Percentiles rank a stretch among this genome's conserved stretches.
These are phyloP conservation scores for Oxycera nigricornis DNA, from an alignment of 2,888 invertebrate species.

Conservation along the genomic window DNA sequence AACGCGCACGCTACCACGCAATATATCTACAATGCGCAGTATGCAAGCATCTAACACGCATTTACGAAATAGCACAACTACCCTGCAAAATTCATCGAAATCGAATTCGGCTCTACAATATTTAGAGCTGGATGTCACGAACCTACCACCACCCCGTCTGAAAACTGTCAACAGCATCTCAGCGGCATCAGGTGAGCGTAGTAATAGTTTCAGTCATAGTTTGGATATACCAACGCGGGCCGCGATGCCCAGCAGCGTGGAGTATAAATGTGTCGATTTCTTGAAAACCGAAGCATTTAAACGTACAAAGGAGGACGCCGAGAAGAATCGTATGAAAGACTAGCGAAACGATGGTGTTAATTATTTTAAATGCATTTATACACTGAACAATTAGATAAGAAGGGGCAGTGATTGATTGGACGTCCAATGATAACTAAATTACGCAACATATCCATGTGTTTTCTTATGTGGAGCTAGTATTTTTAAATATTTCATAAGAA, in stretches of 20 bases:
- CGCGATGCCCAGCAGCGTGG: slow-evolving; percentile 61
- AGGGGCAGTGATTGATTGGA: neutral
- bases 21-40: slow-evolving; percentile 52
- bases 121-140: slow-evolving; percentile 77
- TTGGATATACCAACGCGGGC: slow-evolving; percentile 31
- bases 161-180: slow-evolving; percentile 55
- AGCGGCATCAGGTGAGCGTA: slow-evolving; percentile 60
- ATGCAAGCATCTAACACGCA: neutral
- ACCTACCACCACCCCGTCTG: slow-evolving; percentile 62
- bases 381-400: neutral
- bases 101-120: slow-evolving; percentile 70
- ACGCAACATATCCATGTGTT: neutral
- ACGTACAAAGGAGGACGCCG: slow-evolving; percentile 81
- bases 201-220: slow-evolving; percentile 54
- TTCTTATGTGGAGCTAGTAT: neutral
- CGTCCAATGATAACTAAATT: too few species aligned
- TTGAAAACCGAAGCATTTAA: slow-evolving; percentile 93
- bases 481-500: too few species aligned
- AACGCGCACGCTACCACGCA: slow-evolving; percentile 59
- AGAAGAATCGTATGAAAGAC: slow-evolving; percentile 66
- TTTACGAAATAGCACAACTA: slow-evolving; percentile 19
- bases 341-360: neutral
- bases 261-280: slow-evolving; percentile 93
- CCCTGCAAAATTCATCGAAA: slow-evolving; percentile 48
- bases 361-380: neutral